A percentile compares a stretch with the other conserved stretches of the same genome.
phyloP scores from a whole-genome alignment of 2,797 vertebrate genomes.

The Mormyrops attenuatus region DNA sequence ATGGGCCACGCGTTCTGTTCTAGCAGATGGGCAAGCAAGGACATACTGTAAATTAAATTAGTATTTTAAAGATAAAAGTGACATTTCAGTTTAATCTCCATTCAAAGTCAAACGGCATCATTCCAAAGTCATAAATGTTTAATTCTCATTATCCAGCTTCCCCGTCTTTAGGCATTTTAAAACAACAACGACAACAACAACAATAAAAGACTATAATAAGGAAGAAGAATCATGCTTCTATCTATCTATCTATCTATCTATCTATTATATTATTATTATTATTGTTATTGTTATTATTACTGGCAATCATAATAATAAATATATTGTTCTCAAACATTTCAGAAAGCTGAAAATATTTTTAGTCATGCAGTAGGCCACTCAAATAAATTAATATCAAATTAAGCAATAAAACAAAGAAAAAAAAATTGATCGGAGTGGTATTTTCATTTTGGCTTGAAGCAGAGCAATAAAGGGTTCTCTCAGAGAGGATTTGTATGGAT shows the following conservation, averaged over 20 bases:
- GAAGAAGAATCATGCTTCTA: not conserved
- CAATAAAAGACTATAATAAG: not conserved
- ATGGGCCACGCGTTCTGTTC: not conserved
- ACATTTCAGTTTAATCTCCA: constrained; percentile 1
- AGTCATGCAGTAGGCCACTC: constrained; percentile 19
- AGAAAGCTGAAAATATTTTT: not conserved
- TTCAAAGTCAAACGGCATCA: not conserved
- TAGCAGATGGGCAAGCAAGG: not conserved
- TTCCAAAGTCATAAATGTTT: not conserved
- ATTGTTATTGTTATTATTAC: not conserved
- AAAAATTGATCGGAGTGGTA: constrained; percentile 31
- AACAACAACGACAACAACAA: not conserved
- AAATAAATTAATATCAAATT: constrained; percentile 44
- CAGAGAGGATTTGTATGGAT: constrained; percentile 28
- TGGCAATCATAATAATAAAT: not conserved
- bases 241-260: not conserved
- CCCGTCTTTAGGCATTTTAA: not conserved
- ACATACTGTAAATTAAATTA: constrained; percentile 7
- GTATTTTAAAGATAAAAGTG: constrained; percentile 14
- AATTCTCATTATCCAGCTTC: not conserved
- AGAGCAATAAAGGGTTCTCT: constrained; percentile 18
- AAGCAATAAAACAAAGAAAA: constrained; percentile 36
- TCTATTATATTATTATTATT: not conserved
- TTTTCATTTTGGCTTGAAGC: constrained; percentile 27
- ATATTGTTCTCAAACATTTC: not conserved